Percentiles rank a stretch among this genome's conserved stretches.
Evolutionary conservation across 1,140 invertebrate species (phyloP).

Genomic region (Lordiphosa collinella): DNA sequence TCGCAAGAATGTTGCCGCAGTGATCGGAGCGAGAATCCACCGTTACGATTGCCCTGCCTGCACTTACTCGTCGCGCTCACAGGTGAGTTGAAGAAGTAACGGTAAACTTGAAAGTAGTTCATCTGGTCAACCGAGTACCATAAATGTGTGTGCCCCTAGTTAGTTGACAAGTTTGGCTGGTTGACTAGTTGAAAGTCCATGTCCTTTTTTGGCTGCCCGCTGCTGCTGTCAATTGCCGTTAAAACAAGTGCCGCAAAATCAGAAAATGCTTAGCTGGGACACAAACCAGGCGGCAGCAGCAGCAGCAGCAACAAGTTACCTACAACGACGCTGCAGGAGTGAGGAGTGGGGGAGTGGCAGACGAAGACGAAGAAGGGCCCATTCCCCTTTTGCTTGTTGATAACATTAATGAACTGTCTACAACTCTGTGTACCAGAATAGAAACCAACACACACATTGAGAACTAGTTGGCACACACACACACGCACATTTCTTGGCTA

Average conservation of each 20-base stretch:
- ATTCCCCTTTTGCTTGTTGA: slow-evolving; percentile 44
- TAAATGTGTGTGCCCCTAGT: slow-evolving; percentile 49
- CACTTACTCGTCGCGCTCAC: slow-evolving; percentile 9
- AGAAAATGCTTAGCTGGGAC: slow-evolving; percentile 36
- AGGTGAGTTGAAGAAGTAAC: slow-evolving; percentile 35
- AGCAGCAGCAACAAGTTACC: slow-evolving; percentile 15
- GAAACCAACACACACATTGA: slow-evolving; percentile 33
- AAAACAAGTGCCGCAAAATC: slow-evolving; percentile 16
- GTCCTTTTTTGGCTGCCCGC: slow-evolving; percentile 58
- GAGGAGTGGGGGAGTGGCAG: not conserved
- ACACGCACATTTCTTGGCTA: slow-evolving; percentile 65
- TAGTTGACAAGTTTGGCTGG: slow-evolving; percentile 56
- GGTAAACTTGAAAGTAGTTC: slow-evolving; percentile 61
- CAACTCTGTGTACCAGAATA: slow-evolving; percentile 63
- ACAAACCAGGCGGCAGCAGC: slow-evolving; percentile 29
- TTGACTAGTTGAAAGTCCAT: slow-evolving; percentile 38
- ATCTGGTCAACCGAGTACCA: slow-evolving; percentile 64
- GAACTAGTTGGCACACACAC: slow-evolving; percentile 13
- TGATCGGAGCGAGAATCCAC: slow-evolving; percentile 39
- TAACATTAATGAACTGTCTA: slow-evolving; percentile 75
- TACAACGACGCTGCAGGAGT: slow-evolving; percentile 1
- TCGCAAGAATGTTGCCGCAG: slow-evolving; percentile 25
- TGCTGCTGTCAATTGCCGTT: slow-evolving; percentile 46
- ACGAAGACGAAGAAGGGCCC: not conserved
- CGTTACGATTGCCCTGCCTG: slow-evolving; percentile 20